Conservation (phyloP, 1,140 invertebrate species). For the Euglossa dilemma region DNA sequence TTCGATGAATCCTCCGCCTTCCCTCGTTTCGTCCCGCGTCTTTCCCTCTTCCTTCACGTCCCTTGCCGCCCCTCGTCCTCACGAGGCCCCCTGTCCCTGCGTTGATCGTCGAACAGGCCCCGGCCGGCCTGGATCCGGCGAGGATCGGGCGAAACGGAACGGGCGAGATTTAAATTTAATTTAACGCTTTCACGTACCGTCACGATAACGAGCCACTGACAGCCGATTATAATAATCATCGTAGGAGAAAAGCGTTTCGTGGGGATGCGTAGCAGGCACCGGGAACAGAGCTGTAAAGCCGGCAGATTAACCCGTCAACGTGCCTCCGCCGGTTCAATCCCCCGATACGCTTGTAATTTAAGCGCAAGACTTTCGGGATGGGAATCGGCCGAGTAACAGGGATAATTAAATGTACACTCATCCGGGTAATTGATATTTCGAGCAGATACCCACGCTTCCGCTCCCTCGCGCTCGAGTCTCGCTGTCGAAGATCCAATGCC, state of each 20-base stretch:
- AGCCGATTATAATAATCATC: constrained; percentile 70
- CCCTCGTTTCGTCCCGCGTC: background rate
- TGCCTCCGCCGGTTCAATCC: background rate
- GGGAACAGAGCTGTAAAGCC: constrained; percentile 58
- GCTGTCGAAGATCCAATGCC: constrained; percentile 1
- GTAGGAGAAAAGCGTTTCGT: constrained; percentile 45
- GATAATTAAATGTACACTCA: constrained; percentile 54
- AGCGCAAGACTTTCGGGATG: constrained; percentile 37
- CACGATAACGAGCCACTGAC: constrained; percentile 68
- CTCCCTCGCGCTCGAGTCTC: background rate
- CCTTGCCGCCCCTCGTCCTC: background rate
- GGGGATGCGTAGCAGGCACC: constrained; percentile 24
- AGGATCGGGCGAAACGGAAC: background rate
- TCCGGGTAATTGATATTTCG: constrained; percentile 62
- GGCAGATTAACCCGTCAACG: constrained; percentile 65
- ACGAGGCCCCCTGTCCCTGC: background rate
- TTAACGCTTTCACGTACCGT: constrained; percentile 68
- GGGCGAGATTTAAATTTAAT: constrained; percentile 64
- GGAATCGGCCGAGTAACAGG: background rate
- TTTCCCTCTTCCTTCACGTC: background rate
- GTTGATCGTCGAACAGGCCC: too few relatives aligned
- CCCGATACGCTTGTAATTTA: constrained; percentile 56
- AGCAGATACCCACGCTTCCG: constrained; percentile 6
- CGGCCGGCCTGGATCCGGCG: background rate
- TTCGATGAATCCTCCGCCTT: constrained; percentile 10